Conservation (phyloP, 1,140 invertebrate species). For the Forficula auricularia region DNA sequence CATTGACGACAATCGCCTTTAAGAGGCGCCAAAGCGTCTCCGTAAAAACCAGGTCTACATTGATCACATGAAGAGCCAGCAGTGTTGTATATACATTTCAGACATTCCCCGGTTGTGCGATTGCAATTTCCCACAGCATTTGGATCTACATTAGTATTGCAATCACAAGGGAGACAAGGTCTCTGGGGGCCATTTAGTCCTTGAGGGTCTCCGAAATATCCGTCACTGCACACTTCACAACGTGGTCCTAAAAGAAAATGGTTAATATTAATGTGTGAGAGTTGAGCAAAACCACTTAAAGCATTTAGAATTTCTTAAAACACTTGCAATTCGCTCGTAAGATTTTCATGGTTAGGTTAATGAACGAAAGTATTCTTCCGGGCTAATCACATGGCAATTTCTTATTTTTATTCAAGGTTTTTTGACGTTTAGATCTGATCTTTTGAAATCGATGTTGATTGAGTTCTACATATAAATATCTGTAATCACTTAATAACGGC, state of each 20-base stretch:
- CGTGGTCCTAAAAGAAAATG: slow-evolving; percentile 44
- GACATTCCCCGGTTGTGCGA: slow-evolving; percentile 79
- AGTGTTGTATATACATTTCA: slow-evolving; percentile 95
- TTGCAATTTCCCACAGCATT: slow-evolving; percentile 91
- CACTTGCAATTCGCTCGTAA: too few species aligned
- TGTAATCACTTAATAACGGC: too few species aligned
- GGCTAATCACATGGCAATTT: too few species aligned
- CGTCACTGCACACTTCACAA: slow-evolving; percentile 88
- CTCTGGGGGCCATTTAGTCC: slow-evolving; percentile 39
- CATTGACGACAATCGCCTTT: slow-evolving; percentile 85
- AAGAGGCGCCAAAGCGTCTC: slow-evolving; percentile 65
- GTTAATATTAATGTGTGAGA: background rate
- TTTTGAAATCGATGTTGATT: too few species aligned
- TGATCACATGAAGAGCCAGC: slow-evolving; percentile 74
- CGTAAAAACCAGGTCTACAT: slow-evolving; percentile 76
- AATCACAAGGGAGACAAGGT: slow-evolving; percentile 73
- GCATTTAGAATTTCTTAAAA: too few species aligned
- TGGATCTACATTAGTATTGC: slow-evolving; percentile 87
- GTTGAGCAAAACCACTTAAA: too few species aligned
- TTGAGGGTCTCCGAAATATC: slow-evolving; percentile 77
- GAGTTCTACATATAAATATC: too few species aligned
- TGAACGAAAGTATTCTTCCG: too few species aligned
- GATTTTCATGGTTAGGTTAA: too few species aligned
- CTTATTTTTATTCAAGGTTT: too few species aligned
- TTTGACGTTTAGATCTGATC: too few species aligned